Percentiles rank a stretch among this genome's conserved stretches.
Conservation (phyloP, 2,797 vertebrate species). For the Gymnoscopelus braueri region DNA sequence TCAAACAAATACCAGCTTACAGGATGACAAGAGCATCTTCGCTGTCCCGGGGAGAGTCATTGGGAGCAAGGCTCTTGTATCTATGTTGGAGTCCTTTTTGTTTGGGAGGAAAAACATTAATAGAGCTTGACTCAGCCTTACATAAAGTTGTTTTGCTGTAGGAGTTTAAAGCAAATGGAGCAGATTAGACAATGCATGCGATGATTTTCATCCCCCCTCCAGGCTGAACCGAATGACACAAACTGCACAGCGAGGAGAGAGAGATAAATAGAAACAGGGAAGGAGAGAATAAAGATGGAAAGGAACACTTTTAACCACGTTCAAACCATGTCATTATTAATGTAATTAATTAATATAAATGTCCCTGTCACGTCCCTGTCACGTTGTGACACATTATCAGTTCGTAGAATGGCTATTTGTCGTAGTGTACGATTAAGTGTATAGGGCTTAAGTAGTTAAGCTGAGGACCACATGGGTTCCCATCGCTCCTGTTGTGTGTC, state of each 20-base stretch:
- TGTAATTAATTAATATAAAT: too few species aligned
- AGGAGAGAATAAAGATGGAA: too few species aligned
- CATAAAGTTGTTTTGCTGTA: conserved; percentile 12
- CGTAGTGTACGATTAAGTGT: too few species aligned
- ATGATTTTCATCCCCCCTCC: conserved; percentile 18
- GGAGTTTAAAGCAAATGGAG: conserved; percentile 14
- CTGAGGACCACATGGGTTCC: conserved; percentile 41
- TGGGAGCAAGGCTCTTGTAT: not conserved
- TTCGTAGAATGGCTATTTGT: too few species aligned
- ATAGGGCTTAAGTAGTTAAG: too few species aligned
- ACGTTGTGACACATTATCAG: too few species aligned
- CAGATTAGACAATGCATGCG: conserved; percentile 1
- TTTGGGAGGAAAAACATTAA: conserved; percentile 9
- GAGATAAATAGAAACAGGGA: not conserved
- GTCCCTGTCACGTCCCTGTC: too few species aligned
- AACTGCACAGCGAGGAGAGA: not conserved
- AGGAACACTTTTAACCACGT: too few species aligned
- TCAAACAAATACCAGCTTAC: not conserved
- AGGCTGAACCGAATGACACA: conserved; percentile 9
- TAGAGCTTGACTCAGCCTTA: conserved; percentile 25
- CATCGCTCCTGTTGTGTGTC: conserved; percentile 53
- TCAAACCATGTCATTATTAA: too few species aligned
- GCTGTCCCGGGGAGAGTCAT: not conserved
- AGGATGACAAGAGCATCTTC: not conserved
- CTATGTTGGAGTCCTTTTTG: not conserved